phyloP scores from a whole-genome alignment of 2,888 invertebrate species.

The Leucophora obtusa region DNA sequence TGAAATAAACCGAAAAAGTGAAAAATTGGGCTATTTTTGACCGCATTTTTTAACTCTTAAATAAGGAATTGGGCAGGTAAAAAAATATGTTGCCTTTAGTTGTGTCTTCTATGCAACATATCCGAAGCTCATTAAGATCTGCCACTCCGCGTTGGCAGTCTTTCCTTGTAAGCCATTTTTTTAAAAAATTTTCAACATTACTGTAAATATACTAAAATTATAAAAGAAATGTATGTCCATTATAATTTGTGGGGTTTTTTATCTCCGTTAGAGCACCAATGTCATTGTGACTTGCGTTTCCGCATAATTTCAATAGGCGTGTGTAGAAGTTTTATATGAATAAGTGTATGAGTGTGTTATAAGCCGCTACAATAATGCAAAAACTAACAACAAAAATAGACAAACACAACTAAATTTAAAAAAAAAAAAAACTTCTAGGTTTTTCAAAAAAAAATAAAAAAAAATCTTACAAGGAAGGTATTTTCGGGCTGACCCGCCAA shows the following conservation, averaged over 20 bases:
- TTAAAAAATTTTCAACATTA: not conserved
- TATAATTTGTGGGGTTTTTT: slow-evolving; percentile 62
- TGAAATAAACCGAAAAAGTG: too few species aligned
- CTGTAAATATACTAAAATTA: not conserved
- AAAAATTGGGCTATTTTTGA: too few species aligned
- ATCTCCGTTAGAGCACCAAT: slow-evolving; percentile 63
- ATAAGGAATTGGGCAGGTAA: too few species aligned
- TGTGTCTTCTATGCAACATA: too few species aligned
- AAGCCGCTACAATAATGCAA: slow-evolving; percentile 47
- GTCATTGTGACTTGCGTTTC: slow-evolving; percentile 64
- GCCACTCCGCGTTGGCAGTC: too few species aligned
- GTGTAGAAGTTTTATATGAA: slow-evolving; percentile 47
- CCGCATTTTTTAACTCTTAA: too few species aligned
- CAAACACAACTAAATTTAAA: slow-evolving; percentile 6
- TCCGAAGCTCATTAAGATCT: too few species aligned
- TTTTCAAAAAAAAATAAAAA: slow-evolving; percentile 18
- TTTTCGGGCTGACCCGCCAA: too few species aligned
- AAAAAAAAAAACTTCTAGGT: slow-evolving; percentile 32
- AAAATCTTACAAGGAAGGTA: too few species aligned
- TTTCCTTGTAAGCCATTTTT: too few species aligned
- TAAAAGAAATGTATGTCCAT: slow-evolving; percentile 29
- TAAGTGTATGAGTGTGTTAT: not conserved
- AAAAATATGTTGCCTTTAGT: too few species aligned
- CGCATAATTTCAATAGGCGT: slow-evolving; percentile 64
- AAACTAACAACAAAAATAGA: slow-evolving; percentile 27